Conservation (phyloP, 2,797 vertebrate species). For the Brachymystax lenok region DNA sequence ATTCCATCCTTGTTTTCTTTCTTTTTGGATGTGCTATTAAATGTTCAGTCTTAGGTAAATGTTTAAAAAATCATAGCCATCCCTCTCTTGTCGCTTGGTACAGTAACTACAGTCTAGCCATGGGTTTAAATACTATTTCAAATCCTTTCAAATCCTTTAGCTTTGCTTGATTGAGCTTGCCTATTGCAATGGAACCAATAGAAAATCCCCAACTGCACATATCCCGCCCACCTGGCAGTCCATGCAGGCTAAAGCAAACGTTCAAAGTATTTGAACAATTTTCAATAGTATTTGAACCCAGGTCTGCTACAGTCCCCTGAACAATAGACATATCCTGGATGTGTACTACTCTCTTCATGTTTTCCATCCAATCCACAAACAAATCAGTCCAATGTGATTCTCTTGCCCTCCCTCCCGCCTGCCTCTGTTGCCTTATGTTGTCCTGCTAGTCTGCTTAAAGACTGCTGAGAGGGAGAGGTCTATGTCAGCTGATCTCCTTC, state of each 20-base stretch:
- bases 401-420: constrained; percentile 55
- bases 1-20: constrained; percentile 30
- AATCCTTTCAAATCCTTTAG: not conserved
- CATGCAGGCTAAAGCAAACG: not conserved
- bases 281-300: not conserved
- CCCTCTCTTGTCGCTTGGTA: constrained; percentile 35
- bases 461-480: constrained; percentile 13
- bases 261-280: not conserved
- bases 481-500: not conserved
- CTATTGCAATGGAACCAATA: too few species aligned
- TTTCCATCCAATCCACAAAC: constrained; percentile 33
- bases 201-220: too few species aligned
- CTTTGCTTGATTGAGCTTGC: not conserved
- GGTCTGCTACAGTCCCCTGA: constrained; percentile 23
- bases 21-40: constrained; percentile 58
- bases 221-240: too few species aligned
- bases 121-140: not conserved
- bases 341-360: constrained; percentile 26
- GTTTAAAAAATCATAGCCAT: constrained; percentile 43
- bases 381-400: constrained; percentile 48
- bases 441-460: constrained; percentile 45
- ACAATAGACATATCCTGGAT: constrained; percentile 7
- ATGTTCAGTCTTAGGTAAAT: constrained; percentile 68
- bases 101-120: not conserved
- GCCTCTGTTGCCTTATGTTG: constrained; percentile 56